phyloP scores from a whole-genome alignment of 1,140 invertebrate genomes.

The Drosophila chauvacae region DNA sequence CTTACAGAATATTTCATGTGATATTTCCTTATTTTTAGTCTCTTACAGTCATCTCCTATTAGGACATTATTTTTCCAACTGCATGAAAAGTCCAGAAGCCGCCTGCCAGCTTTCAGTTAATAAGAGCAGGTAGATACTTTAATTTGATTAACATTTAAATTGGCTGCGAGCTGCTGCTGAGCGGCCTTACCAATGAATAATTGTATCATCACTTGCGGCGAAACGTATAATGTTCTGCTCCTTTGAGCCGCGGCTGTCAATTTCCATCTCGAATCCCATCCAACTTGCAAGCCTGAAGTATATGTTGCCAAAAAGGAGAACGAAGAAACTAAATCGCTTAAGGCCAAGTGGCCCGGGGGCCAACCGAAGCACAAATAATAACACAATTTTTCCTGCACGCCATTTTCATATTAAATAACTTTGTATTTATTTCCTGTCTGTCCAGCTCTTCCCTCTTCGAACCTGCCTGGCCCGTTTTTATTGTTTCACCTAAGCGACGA shows the following conservation, averaged over 20 bases:
- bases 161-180: slow-evolving; percentile 41
- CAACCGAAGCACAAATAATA: slow-evolving; percentile 66
- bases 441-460: slow-evolving; percentile 33
- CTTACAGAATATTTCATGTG: not conserved
- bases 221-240: not conserved
- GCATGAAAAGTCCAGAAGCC: not conserved
- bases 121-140: slow-evolving; percentile 56
- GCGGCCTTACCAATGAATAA: slow-evolving; percentile 40
- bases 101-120: slow-evolving; percentile 42
- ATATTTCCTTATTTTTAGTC: no score
- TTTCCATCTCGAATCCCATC: slow-evolving; percentile 49
- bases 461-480: slow-evolving; percentile 28
- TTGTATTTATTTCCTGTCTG: slow-evolving; percentile 75
- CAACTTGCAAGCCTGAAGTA: slow-evolving; percentile 47
- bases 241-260: slow-evolving; percentile 32
- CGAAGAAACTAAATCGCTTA: slow-evolving; percentile 56
- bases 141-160: slow-evolving; percentile 80
- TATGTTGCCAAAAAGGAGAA: slow-evolving; percentile 9
- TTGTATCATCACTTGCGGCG: slow-evolving; percentile 36
- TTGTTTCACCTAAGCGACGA: slow-evolving; percentile 64
- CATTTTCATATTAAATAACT: slow-evolving; percentile 82
- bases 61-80: slow-evolving; percentile 1
- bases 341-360: slow-evolving; percentile 49
- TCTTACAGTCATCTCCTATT: not conserved
- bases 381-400: slow-evolving; percentile 66